Evolutionary conservation across 2,113 vertebrate species (phyloP), one percentile per base, ranked within the genome.

Genomic region (Paralichthys olivaceus): DNA sequence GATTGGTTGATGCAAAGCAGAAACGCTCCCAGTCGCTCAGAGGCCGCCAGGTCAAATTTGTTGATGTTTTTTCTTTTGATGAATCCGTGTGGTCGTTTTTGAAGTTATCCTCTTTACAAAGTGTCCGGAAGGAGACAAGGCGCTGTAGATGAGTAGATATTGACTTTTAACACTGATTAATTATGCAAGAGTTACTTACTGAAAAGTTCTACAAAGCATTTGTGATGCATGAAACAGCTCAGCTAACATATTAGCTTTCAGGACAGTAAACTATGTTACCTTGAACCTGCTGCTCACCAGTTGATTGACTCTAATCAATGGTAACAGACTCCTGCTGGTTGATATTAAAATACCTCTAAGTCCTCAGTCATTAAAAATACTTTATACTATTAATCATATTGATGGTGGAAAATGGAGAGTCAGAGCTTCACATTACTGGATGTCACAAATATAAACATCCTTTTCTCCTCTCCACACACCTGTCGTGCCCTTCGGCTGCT

Each of bases 21-120:
- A 68, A 79, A 40, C 2, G 17, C 5, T 69, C 1, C 67, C 53
- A 67, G 78, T 65, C 17, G 47, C 45, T 66, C n/a, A 70, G 22
- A 75, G 15, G n/a, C 32, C 2, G 20, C 70, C 7, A 77, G 80
- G 68, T 58, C 51, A 53, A 60, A 58, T 29, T 28, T 58, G 62
- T 70, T 69, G 14, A 20, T 80, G 28, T 49, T 34, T 71, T 73
- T 43, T 29, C 63, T 32, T 37, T 37, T 29, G 28, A 37, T 67
- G 43, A 45, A 23, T 49, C 40, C 0, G 13, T 5, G 0, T 23
- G 20, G n/a, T 82, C 25, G 0, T 77, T 71, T n/a, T 26, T 67
- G 28, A 5, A 11, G 23, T 57, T 49, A 43, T 68, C 19, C 32
- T 70, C 8, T 53, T 62, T 49, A 29, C 22, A 72, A 8, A 74